These are phyloP conservation scores for Drosophila parabipectinata DNA, from an alignment of 1,140 invertebrate genomes.

Conservation along the genomic window DNA sequence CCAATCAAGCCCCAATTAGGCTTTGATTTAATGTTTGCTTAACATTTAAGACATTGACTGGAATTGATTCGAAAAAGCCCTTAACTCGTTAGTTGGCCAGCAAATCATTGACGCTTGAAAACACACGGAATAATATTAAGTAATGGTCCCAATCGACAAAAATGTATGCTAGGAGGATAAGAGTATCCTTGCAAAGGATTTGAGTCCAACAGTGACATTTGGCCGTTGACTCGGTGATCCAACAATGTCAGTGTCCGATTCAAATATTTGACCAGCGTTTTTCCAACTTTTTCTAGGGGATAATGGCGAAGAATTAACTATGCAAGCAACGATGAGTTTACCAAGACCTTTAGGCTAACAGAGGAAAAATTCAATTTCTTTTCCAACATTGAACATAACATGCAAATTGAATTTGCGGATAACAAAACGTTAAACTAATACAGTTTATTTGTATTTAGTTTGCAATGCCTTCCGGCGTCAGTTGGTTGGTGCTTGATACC, in stretches of 20 bases:
- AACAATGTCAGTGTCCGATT: constrained; percentile 30
- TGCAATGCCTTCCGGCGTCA: constrained; percentile 26
- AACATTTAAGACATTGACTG: neutral
- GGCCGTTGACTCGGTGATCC: constrained; percentile 37
- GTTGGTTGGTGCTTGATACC: constrained; percentile 35
- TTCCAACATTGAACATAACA: constrained; percentile 14
- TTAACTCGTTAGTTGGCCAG: neutral
- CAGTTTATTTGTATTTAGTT: constrained; percentile 39
- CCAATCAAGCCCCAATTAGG: neutral
- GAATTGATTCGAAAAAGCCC: too few species aligned
- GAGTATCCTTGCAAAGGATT: too few species aligned
- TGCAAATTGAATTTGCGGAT: constrained; percentile 40
- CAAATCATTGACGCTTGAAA: neutral
- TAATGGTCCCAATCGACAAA: too few species aligned
- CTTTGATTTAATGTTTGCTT: neutral
- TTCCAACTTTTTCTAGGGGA: constrained; percentile 26
- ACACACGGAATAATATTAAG: neutral
- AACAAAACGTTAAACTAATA: constrained; percentile 25
- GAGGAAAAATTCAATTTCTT: constrained; percentile 19
- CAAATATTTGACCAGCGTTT: constrained; percentile 54
- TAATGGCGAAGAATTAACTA: constrained; percentile 54
- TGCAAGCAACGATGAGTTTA: constrained; percentile 13
- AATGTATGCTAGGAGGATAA: neutral
- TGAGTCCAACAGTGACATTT: constrained; percentile 19
- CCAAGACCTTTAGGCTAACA: neutral